Conservation (phyloP, 1,140 invertebrate genomes). For the Lerema accius region DNA sequence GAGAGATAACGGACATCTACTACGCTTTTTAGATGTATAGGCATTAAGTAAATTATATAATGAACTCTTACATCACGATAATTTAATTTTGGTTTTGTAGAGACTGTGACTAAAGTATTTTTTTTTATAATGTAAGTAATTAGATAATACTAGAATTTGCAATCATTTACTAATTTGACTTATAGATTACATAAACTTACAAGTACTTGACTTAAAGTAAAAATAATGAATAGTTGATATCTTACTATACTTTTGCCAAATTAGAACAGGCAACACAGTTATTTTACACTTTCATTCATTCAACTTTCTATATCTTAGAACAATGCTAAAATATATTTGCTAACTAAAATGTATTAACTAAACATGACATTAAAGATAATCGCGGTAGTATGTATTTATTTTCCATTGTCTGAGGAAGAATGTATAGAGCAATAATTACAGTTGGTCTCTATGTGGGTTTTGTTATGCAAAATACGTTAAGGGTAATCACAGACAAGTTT, state of each 20-base stretch:
- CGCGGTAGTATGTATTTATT: constrained; percentile 37
- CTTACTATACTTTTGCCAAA: too few species aligned
- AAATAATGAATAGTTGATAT: too few species aligned
- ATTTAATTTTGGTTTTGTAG: too few species aligned
- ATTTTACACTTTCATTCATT: neutral
- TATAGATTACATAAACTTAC: too few species aligned
- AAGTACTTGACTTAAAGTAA: too few species aligned
- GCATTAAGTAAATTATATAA: neutral
- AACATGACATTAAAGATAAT: constrained; percentile 29
- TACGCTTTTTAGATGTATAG: neutral
- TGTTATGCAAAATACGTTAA: constrained; percentile 20
- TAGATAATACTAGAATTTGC: too few species aligned
- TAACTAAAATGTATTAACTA: constrained; percentile 31
- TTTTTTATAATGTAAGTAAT: too few species aligned
- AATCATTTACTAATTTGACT: too few species aligned
- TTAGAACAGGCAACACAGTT: too few species aligned
- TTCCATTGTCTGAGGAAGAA: constrained; percentile 37
- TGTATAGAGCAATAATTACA: constrained; percentile 36
- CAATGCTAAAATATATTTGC: constrained; percentile 35
- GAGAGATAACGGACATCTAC: constrained; percentile 19
- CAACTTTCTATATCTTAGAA: constrained; percentile 6
- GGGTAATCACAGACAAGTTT: neutral
- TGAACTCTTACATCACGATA: too few species aligned
- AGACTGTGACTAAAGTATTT: too few species aligned
- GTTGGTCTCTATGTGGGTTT: constrained; percentile 22